Evolutionary conservation across 2,888 invertebrate species (phyloP).

Genomic region (Lottia scabra): DNA sequence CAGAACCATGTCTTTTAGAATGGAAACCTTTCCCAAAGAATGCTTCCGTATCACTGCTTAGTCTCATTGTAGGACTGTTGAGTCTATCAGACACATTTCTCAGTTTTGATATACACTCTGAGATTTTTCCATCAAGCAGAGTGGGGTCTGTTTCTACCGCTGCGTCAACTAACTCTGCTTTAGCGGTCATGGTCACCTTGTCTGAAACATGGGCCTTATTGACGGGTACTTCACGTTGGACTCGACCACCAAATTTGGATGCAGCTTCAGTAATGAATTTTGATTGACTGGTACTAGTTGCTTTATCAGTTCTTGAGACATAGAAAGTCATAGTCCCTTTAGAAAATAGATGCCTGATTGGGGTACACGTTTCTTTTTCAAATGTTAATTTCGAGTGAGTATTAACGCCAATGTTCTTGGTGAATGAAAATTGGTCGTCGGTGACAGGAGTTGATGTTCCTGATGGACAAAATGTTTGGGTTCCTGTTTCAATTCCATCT

Average conservation of each 20-base stretch:
- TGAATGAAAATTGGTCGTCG: conserved; percentile 17
- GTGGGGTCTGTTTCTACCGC: conserved; percentile 49
- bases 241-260: conserved; percentile 24
- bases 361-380: conserved; percentile 58
- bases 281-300: conserved; percentile 47
- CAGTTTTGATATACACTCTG: conserved; percentile 64
- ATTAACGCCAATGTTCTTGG: conserved; percentile 52
- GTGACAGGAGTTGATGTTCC: background rate
- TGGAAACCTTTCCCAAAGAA: conserved; percentile 23
- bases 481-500: conserved; percentile 43
- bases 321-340: conserved; percentile 56
- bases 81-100: conserved; percentile 62
- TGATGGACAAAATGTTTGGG: conserved; percentile 43
- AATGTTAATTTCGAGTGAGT: conserved; percentile 52
- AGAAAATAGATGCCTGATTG: conserved; percentile 46
- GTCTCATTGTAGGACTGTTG: conserved; percentile 51
- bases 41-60: conserved; percentile 14
- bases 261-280: conserved; percentile 29
- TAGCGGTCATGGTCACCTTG: conserved; percentile 41
- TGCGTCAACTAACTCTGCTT: conserved; percentile 38
- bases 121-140: conserved; percentile 58
- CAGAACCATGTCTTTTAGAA: conserved; percentile 5
- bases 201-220: conserved; percentile 20
- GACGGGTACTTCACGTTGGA: background rate
- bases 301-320: conserved; percentile 53